phyloP scores from a whole-genome alignment of 2,888 invertebrate species.

The Petrolisthes cinctipes region DNA sequence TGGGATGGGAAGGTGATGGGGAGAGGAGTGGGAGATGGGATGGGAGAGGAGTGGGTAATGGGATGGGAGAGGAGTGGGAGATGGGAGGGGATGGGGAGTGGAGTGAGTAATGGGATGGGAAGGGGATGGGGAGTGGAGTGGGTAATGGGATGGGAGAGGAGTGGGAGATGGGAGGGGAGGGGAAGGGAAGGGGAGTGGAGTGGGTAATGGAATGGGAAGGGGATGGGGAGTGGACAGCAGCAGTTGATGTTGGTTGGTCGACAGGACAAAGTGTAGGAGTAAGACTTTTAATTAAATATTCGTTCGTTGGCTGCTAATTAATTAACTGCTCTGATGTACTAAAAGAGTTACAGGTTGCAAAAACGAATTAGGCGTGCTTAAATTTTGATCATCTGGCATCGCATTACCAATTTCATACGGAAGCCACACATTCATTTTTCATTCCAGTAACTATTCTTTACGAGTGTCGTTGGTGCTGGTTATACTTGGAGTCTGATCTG shows the following conservation, averaged over 20 bases:
- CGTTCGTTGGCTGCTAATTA: slow-evolving; percentile 30
- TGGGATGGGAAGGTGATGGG: not conserved
- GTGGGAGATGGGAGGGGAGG: not conserved
- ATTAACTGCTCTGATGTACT: slow-evolving; percentile 32
- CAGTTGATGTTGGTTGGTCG: slow-evolving; percentile 2
- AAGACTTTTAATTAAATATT: slow-evolving; percentile 34
- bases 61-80: not conserved
- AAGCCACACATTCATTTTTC: no score
- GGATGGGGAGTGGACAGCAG: not conserved
- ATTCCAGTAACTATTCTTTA: no score
- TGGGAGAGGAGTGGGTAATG: not conserved
- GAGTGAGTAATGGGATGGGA: not conserved
- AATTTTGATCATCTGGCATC: slow-evolving; percentile 26
- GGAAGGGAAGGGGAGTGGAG: not conserved
- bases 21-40: not conserved
- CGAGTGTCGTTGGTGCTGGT: no score
- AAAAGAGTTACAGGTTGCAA: slow-evolving; percentile 30
- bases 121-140: not conserved
- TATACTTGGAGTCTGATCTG: not conserved
- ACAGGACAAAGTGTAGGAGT: slow-evolving; percentile 29
- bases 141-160: no score
- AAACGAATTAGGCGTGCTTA: slow-evolving; percentile 27
- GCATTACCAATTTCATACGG: slow-evolving; percentile 24
- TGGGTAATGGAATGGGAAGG: not conserved
- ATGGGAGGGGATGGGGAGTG: not conserved